Evolutionary conservation across 2,113 vertebrate genomes (phyloP).

Genomic region (Odocoileus virginianus): DNA sequence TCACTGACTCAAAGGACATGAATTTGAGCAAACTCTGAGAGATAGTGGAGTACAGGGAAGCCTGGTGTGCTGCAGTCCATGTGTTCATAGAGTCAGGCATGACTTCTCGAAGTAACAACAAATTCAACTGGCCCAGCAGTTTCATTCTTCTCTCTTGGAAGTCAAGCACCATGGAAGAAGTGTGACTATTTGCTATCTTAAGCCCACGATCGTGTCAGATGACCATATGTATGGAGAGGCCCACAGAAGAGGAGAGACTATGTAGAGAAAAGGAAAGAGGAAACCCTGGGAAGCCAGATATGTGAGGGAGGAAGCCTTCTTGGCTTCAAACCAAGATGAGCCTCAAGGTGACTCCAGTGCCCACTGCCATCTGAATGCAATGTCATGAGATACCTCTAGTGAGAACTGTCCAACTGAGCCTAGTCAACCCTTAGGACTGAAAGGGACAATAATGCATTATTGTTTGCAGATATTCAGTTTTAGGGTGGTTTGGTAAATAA

Average conservation of each 20-base stretch:
- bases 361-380: not conserved
- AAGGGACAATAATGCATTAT: not conserved
- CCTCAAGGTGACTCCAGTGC: not conserved
- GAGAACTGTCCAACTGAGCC: not conserved
- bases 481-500: not conserved
- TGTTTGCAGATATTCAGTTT: not conserved
- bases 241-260: not conserved
- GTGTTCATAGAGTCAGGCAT: not conserved
- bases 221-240: not conserved
- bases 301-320: not conserved
- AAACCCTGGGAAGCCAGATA: fast-evolving
- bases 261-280: not conserved
- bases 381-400: not conserved
- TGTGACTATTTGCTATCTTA: not conserved
- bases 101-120: not conserved
- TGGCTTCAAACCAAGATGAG: not conserved
- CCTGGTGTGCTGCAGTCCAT: not conserved
- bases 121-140: not conserved
- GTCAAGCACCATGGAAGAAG: not conserved
- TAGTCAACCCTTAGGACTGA: not conserved
- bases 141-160: not conserved
- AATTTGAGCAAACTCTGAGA: not conserved
- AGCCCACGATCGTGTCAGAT: not conserved
- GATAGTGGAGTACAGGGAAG: not conserved
- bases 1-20: not conserved